A percentile compares a stretch with the other conserved stretches of the same genome.
These are phyloP conservation scores for Eidolon helvum DNA, from an alignment of 2,113 vertebrate species.

Conservation along the genomic window DNA sequence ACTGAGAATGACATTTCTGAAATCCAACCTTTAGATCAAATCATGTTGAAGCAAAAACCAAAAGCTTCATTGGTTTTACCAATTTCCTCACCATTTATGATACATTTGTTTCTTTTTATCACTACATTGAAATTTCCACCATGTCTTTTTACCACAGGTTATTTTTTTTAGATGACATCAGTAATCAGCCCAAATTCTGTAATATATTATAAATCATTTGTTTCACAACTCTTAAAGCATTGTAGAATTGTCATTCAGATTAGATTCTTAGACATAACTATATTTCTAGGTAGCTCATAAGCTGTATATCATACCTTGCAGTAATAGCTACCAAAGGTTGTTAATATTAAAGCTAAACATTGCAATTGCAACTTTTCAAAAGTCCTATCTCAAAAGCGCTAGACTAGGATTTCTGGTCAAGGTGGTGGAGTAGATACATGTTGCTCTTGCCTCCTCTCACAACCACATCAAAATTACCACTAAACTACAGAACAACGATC, in stretches of 20 bases:
- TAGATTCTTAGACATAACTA: conserved; percentile 52
- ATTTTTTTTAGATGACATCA: not conserved
- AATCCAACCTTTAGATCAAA: not conserved
- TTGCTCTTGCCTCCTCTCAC: too few species aligned
- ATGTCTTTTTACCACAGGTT: not conserved
- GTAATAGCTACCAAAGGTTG: conserved; percentile 74
- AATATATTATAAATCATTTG: conserved; percentile 44
- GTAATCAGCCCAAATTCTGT: not conserved
- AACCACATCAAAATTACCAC: too few species aligned
- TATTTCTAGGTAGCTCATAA: conserved; percentile 69
- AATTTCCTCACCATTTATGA: not conserved
- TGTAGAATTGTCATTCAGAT: conserved; percentile 65
- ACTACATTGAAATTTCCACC: not conserved
- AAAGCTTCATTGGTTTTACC: not conserved
- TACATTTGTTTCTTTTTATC: not conserved
- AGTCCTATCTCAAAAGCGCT: conserved; percentile 72
- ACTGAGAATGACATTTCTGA: not conserved
- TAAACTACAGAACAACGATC: too few species aligned
- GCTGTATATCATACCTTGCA: conserved; percentile 58
- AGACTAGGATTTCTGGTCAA: conserved; percentile 60
- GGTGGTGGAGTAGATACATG: too few species aligned
- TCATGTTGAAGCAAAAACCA: not conserved
- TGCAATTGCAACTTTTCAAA: conserved; percentile 72
- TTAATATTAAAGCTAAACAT: conserved; percentile 74
- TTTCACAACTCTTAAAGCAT: conserved; percentile 42